phyloP scores from a whole-genome alignment of 2,888 invertebrate species.

The Drosophila kanekoi region DNA sequence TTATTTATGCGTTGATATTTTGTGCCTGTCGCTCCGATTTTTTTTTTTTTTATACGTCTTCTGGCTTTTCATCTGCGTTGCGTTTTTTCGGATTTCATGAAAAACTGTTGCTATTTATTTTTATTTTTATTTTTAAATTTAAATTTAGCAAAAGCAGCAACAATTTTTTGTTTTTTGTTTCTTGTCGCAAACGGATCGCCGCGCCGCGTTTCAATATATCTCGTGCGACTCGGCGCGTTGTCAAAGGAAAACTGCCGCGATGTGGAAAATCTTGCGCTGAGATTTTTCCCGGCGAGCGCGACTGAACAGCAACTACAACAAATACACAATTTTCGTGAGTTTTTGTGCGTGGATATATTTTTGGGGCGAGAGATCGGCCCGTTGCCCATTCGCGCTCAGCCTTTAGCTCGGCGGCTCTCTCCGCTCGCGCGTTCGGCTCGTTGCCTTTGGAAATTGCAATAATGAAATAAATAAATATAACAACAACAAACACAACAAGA shows the following conservation, averaged over 20 bases:
- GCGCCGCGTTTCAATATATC: conserved; percentile 17
- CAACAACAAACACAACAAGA: no score
- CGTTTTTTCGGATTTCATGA: conserved; percentile 39
- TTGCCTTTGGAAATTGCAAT: conserved; percentile 69
- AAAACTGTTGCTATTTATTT: conserved; percentile 61
- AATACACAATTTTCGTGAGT: conserved; percentile 13
- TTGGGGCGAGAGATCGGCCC: conserved; percentile 41
- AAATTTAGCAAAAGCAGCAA: conserved; percentile 75
- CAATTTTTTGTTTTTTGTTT: conserved; percentile 12
- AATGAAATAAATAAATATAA: conserved; percentile 56
- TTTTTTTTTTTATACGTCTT: conserved; percentile 26
- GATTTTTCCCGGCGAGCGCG: conserved; percentile 55
- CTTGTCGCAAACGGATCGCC: conserved; percentile 54
- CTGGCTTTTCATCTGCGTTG: conserved; percentile 30
- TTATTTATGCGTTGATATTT: conserved; percentile 74
- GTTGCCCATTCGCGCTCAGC: conserved; percentile 10
- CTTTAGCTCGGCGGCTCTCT: neutral
- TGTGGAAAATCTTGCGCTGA: conserved; percentile 65
- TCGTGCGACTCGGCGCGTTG: conserved; percentile 81
- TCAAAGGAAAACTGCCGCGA: conserved; percentile 81
- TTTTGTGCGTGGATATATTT: conserved; percentile 44
- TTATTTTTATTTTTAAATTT: conserved; percentile 72
- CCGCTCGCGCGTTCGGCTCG: conserved; percentile 16
- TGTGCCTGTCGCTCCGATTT: conserved; percentile 34
- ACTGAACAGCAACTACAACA: conserved; percentile 23